Percentiles rank a stretch among this genome's conserved stretches.
Evolutionary conservation across 2,113 vertebrate species (phyloP).

Genomic region (pig (Sus scrofa)): DNA sequence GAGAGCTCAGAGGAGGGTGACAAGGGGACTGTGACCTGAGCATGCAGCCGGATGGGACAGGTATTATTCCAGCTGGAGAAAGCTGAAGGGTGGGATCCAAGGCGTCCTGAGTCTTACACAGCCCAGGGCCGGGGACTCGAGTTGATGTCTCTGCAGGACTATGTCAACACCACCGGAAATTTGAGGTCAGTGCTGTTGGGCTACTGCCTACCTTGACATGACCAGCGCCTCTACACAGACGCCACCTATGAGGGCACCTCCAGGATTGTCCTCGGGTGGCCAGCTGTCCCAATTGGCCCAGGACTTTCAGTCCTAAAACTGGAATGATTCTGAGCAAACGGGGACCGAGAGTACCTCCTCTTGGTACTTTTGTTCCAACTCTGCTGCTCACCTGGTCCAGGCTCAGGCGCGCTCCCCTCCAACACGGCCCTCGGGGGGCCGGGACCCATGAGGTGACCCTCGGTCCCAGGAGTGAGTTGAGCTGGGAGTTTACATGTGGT

Average conservation of each 20-base stretch:
- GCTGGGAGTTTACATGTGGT: background rate
- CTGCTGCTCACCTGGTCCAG: background rate
- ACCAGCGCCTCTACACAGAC: rapidly evolving
- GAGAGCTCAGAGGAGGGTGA: background rate
- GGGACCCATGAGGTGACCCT: background rate
- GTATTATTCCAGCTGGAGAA: background rate
- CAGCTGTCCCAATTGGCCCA: background rate
- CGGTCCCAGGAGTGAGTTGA: background rate
- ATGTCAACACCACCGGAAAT: rapidly evolving
- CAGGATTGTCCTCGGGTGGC: background rate
- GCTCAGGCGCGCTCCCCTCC: background rate
- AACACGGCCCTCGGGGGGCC: too few species aligned
- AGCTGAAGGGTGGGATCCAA: background rate
- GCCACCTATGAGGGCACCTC: background rate
- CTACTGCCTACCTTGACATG: background rate
- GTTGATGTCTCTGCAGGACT: background rate
- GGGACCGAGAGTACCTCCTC: background rate
- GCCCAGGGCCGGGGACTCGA: background rate
- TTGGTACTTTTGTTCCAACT: too few species aligned
- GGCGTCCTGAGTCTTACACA: background rate
- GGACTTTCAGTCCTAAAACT: background rate
- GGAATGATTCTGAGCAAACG: background rate
- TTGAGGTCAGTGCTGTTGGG: background rate
- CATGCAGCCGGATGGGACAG: background rate
- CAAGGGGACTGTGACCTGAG: too few species aligned